Evolutionary conservation across 1,140 invertebrate species (phyloP), one percentile per base, ranked within the genome.

Genomic region (Coptotermes formosanus): DNA sequence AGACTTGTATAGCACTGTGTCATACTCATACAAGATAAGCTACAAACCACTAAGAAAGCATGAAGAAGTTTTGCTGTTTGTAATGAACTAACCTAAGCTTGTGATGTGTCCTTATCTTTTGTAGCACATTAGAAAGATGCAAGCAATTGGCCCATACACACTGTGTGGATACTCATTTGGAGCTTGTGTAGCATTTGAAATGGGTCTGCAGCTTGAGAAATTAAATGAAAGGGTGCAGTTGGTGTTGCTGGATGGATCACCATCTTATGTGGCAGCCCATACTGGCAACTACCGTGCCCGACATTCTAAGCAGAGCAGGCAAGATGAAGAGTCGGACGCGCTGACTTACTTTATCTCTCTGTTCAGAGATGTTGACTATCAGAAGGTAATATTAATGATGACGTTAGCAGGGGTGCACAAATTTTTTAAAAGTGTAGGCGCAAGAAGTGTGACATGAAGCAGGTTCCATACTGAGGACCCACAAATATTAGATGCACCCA

Each of bases 101-200:
- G 19, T 55, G 52, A 55, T 55, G 12, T 55, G 9, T 12, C 14
- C 45, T 4, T 55, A 4, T 30, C 85, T 81, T 87, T 88, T 89
- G 9, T 91, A 95, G 90, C 92, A 96, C 90, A 94, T 99, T 86
- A 94, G 94, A 88, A 92, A 92, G 44, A 91, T 97, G n/a, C 96
- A 98, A 91, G 93, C 94, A 0, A 91, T 93, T 86, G 96, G 97
- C 86, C 97, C 98, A 0, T 98, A 97, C 92, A 94, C 94, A 38
- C 90, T 99, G 69, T 93, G 96, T 59, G 98, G 98, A 7, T 99
- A 99, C 91, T 99, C 98, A 0, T 99, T 97, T 91, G 98, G 98
- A 82, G 95, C 96, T 16, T 94, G 95, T 86, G 94, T 99, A 19
- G 97, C 96, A 9, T 97, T 98, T 89, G 98, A 99, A 92, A 99